Evolutionary conservation across 2,888 invertebrate genomes (phyloP).

Genomic region (Anaspis maculata): DNA sequence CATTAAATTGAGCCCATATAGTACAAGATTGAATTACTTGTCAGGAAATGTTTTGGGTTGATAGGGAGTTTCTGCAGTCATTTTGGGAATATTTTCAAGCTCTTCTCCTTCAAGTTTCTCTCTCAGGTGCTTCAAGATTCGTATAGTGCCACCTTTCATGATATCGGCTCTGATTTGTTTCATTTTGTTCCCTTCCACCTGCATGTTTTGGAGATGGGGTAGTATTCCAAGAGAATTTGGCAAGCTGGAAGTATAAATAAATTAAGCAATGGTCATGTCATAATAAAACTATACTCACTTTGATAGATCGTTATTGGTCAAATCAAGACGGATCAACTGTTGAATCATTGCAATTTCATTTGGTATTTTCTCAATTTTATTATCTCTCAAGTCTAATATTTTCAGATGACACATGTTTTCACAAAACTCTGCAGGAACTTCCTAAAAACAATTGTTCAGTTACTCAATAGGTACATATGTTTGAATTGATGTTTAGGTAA

Average conservation of each 20-base stretch:
- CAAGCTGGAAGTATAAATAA: constrained; percentile 43
- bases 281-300: constrained; percentile 26
- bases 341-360: constrained; percentile 69
- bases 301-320: constrained; percentile 65
- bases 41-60: constrained; percentile 24
- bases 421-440: constrained; percentile 61
- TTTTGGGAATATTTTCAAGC: constrained; percentile 15
- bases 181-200: constrained; percentile 80
- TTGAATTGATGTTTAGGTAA: constrained; percentile 26
- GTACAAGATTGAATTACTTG: no score
- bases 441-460: constrained; percentile 42
- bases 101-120: constrained; percentile 47
- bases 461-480: neutral
- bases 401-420: constrained; percentile 64
- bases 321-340: constrained; percentile 71
- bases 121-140: constrained; percentile 69
- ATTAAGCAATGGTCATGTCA: constrained; percentile 1
- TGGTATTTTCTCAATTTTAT: constrained; percentile 68
- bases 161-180: constrained; percentile 76
- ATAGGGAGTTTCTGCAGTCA: neutral
- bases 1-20: no score
- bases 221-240: constrained; percentile 62
- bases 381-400: constrained; percentile 72
- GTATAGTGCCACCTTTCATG: constrained; percentile 72
- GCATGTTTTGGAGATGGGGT: constrained; percentile 71